Evolutionary conservation across 2,797 vertebrate species (phyloP), one percentile per base, ranked within the genome.

Genomic region (Sebastes hopkinsi): DNA sequence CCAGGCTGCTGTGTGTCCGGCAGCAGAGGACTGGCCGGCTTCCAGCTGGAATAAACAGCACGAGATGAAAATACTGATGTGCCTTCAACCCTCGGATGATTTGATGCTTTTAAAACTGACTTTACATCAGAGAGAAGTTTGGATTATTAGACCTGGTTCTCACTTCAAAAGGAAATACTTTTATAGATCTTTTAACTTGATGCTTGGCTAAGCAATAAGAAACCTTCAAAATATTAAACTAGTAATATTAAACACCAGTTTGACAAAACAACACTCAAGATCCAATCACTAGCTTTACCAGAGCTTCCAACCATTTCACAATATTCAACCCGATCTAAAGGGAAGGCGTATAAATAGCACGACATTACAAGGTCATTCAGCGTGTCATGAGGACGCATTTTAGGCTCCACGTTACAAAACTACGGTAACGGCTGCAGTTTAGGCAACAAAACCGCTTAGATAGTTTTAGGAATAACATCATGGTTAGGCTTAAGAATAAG

Each of bases 31-130:
- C 82, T 89, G 90, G 88, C 87, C 64, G 13, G 18, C 20, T 66
- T 91, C 90, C 88, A 90, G 88, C 68, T 86, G 76, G 82, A 79
- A 86, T 80, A 71, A 84, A 85, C 13, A 2, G 30, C 1, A 50
- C 1, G 42, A 72, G 68, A 75, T 69, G 42, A 75, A 81, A 75
- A 79, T 65, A 22, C 9, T 29, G 23, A 73, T 80, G 67, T 4
- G 25, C 55, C 32, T 4, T 65, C n/a, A 22, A 66, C 36, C 66
- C 77, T 79, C 27, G 16, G 67, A 77, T 25, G 55, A 73, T 69
- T 46, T 23, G 34, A 81, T 16, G 66, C 76, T 77, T 77, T 52
- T 23, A 50, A 61, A 80, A 58, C 13, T 9, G 20, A 29, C 59
- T 62, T 46, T 5, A 30, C 25, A 71, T 38, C 4, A 25, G 5